Evolutionary conservation across 2,888 invertebrate genomes (phyloP), one percentile per base, ranked within the genome.

Genomic region (Drosophila prostipennis): DNA sequence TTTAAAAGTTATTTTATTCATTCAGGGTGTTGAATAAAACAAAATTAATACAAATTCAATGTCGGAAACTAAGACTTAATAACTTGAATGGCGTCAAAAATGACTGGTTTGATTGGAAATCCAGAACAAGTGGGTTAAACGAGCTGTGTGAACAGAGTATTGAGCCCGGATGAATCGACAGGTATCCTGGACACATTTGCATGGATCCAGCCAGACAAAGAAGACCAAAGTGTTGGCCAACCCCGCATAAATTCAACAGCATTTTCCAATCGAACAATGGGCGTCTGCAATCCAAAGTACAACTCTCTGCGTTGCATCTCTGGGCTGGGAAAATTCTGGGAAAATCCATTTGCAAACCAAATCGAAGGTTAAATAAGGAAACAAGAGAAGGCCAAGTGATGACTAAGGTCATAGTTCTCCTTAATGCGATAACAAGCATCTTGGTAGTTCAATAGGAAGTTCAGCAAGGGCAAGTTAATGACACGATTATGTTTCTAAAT

Each of bases 201-300:
- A 14, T 36, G 37, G 8, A 45, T 10, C 42, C 42, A 19, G 23
- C n/a, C 43, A 19, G 36, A 45, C 51, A 61, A 37, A 37, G 49
- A 56, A 43, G 71, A 53, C 59, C 34, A 71, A 72, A 78, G 76
- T 77, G 78, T 74, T 81, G 63, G 56, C 37, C 76, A 74, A 13
- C 65, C 76, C 48, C 29, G 81, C 85, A 82, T 79, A 76, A 81
- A 76, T 78, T 79, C 37, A 79, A 74, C 78, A 68, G 74, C 79
- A 82, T 78, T 81, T 79, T 72, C 53, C 55, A 72, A 75, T 64
- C 69, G 85, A 76, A 81, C 82, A 84, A 78, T 74, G 65, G 58
- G 34, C 34, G 10, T 16, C 16, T n/a, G 43, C 52, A 19, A 37
- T 37, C 6, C 23, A 14, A 14, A 5, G 26, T 26, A 26, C 26